Percentiles rank a stretch among this genome's conserved stretches.
Evolutionary conservation across 2,888 invertebrate genomes (phyloP).

Genomic region (Polydrusus cervinus): DNA sequence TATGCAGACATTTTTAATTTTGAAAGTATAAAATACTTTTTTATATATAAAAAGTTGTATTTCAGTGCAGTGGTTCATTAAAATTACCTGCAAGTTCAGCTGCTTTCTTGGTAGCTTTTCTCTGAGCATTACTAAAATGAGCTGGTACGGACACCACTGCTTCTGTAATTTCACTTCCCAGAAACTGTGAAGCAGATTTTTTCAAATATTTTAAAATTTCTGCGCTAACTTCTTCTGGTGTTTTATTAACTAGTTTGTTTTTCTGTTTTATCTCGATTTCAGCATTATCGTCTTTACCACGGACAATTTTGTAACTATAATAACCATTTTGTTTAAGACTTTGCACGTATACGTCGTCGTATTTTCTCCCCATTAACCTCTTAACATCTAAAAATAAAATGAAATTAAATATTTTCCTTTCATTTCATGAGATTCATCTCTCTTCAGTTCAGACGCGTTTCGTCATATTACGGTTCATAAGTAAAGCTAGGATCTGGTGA

Average conservation of each 20-base stretch:
- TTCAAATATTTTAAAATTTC: slow-evolving; percentile 52
- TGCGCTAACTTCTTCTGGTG: slow-evolving; percentile 52
- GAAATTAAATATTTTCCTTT: too few species aligned
- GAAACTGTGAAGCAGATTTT: slow-evolving; percentile 25
- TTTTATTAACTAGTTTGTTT: slow-evolving; percentile 53
- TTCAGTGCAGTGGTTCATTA: too few species aligned
- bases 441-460: too few species aligned
- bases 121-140: slow-evolving; percentile 52
- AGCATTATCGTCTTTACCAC: slow-evolving; percentile 53
- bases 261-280: slow-evolving; percentile 48
- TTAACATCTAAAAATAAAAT: slow-evolving; percentile 58
- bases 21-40: too few species aligned
- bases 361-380: slow-evolving; percentile 59
- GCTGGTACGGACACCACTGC: slow-evolving; percentile 54
- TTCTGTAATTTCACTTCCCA: slow-evolving; percentile 40
- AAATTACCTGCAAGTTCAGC: slow-evolving; percentile 45
- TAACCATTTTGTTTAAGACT: slow-evolving; percentile 47
- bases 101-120: slow-evolving; percentile 52
- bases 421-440: too few species aligned
- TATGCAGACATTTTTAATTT: too few species aligned
- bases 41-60: too few species aligned
- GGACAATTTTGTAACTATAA: slow-evolving; percentile 56
- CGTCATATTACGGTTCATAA: too few species aligned
- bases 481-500: too few species aligned
- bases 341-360: slow-evolving; percentile 55